phyloP scores from a whole-genome alignment of 2,797 vertebrate genomes.

The Xiphorhynchus erythropygius region DNA sequence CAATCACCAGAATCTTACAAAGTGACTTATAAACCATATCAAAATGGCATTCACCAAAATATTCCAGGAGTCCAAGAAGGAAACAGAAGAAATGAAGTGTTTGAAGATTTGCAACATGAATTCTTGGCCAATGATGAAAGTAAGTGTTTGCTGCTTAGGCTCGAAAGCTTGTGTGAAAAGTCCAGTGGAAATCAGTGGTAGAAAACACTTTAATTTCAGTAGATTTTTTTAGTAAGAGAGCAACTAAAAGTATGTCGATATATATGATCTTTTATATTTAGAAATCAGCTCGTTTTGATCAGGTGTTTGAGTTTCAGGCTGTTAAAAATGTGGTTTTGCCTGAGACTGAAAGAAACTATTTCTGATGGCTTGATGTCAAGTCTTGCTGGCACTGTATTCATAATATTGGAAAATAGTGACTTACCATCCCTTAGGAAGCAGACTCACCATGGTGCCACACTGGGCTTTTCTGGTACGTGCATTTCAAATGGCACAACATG shows the following conservation, averaged over 20 bases:
- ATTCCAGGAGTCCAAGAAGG: constrained; percentile 74
- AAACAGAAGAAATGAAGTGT: constrained; percentile 72
- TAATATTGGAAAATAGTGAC: background rate
- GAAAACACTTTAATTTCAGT: background rate
- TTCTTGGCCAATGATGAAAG: constrained; percentile 86
- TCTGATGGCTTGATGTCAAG: background rate
- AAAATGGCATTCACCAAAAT: constrained; percentile 74
- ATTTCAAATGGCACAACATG: background rate
- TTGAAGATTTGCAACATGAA: constrained; percentile 87
- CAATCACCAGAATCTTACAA: constrained; percentile 76
- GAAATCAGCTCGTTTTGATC: background rate
- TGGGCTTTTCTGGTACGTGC: background rate
- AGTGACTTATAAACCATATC: constrained; percentile 85
- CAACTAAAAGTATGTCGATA: background rate
- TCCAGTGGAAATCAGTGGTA: background rate
- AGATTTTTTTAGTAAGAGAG: background rate
- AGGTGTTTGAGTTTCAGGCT: background rate
- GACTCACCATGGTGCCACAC: background rate
- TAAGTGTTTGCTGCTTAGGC: constrained; percentile 65
- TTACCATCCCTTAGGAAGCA: background rate
- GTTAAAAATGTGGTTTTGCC: background rate
- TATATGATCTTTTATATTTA: background rate
- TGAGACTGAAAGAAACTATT: background rate
- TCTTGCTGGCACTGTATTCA: background rate
- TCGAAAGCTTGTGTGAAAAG: background rate